Base-by-base conservation (phyloP, 2,888 invertebrate genomes). In the Hyalella azteca region DNA sequence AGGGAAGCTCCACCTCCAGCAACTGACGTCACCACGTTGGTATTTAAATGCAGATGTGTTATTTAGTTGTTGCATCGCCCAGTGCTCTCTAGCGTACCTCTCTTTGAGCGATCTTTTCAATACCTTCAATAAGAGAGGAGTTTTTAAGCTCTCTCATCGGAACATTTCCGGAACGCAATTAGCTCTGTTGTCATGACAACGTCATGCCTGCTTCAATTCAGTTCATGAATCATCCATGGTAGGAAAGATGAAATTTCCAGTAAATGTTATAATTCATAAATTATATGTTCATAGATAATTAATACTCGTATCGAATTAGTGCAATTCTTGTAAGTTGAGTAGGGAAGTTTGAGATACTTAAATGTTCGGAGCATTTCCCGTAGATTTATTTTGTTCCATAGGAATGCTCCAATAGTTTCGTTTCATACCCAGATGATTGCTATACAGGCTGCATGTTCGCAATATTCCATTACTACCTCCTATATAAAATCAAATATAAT, bases 21-120 rank as follows among this genome's bases (percentile, higher is more conserved):
- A 9, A 3, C 4, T 75, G 75, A 75, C 75, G 75, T 75, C 75
- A 75, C 45, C 1, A n/a, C n/a, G 40, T 29, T 75, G 41, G 41
- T 75, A 75, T 75, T 75, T 75, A 75, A 75, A 75, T 75, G 75
- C 75, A 75, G 75, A 75, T 75, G 75, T 75, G 45, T 75, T 75
- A 75, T 75, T 75, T 75, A 75, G 66, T 66, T 66, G 66, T 32
- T 66, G 66, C 66, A 66, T 32, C 66, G 32, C 66, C 36, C n/a
- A n/a, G n/a, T n/a, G n/a, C 66, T 66, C 66, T 66, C 59, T 59
- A 29, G 59, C 22, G 66, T 54, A 26, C 54, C 54, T 66, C 66
- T 66, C 66, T 66, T 36, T 22, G n/a, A n/a, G n/a, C n/a, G n/a
- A n/a, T n/a, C n/a, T n/a, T n/a, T n/a, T n/a, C n/a, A 32, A 4